Base-by-base conservation (phyloP, 1,140 invertebrate genomes). In the Drosophila oshimai region DNA sequence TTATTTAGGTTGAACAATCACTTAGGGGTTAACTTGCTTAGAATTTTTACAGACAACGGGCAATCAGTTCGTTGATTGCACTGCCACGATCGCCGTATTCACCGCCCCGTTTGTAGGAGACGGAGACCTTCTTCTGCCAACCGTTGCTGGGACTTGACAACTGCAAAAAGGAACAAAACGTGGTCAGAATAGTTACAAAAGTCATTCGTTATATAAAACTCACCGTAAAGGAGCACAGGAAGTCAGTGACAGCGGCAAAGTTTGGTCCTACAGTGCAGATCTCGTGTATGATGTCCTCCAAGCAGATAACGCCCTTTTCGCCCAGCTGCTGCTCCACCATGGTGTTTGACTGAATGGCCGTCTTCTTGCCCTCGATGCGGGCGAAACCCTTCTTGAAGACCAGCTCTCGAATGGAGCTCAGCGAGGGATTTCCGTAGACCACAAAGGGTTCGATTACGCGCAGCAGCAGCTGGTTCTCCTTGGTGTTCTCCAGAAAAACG, bases 251-350 rank as follows among this genome's bases (percentile, higher is more conserved):
- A 0, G 73, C 75, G 4, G 58, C 71, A 24, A 91, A 91, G 33
- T 91, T 91, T 0, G 81, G 75, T 2, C 89, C 89, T 13, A 91
- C 90, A 12, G 90, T 91, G n/a, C 67, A 89, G 26, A 91, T 83
- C 54, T 91, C 90, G 45, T 91, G 90, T 4, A 91, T 89, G n/a
- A 91, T 89, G 50, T 91, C 90, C 53, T 91, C 90, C 57, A 91
- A 53, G 39, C 91, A 90, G 46, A 90, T 91, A 4, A 91, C 67
- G 26, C 89, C 90, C 33, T 87, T 74, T 1, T 90, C 76, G 1
- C 90, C 90, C 34, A 91, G 49, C 2, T 87, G 71, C 49, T 91
- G 76, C 54, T 89, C 89, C 5, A 91, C 76, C 74, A 91, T 70
- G 20, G 77, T 83, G 61, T 89, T 89, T 1, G 89, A 92, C 74